Conservation (phyloP, 2,888 invertebrate species). For the Clostera curtula region DNA sequence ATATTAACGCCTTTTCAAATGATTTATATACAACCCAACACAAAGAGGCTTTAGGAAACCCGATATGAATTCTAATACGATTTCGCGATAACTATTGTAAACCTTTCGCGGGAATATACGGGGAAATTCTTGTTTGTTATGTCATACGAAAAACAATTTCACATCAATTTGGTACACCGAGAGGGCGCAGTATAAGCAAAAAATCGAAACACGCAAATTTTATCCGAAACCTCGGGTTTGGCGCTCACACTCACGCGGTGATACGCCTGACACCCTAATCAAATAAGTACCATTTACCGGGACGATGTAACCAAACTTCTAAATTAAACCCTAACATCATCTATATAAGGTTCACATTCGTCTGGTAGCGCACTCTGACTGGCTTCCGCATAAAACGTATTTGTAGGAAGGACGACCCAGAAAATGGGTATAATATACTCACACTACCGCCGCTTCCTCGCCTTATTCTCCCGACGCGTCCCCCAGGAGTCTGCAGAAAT, state of each 20-base stretch:
- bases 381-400: slow-evolving; percentile 75
- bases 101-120: slow-evolving; percentile 11
- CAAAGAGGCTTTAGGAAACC: slow-evolving; percentile 51
- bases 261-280: slow-evolving; percentile 75
- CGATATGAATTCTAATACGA: slow-evolving; percentile 61
- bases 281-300: slow-evolving; percentile 74
- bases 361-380: slow-evolving; percentile 39
- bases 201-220: slow-evolving; percentile 71
- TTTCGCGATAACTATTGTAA: slow-evolving; percentile 35
- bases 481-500: slow-evolving; percentile 70
- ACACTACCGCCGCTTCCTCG: slow-evolving; percentile 67
- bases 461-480: slow-evolving; percentile 65
- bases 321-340: slow-evolving; percentile 29
- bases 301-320: slow-evolving; percentile 21
- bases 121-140: slow-evolving; percentile 19
- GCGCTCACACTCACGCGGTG: slow-evolving; percentile 69
- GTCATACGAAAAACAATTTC: slow-evolving; percentile 34
- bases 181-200: slow-evolving; percentile 42
- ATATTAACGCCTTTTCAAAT: slow-evolving; percentile 54
- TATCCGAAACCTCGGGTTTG: slow-evolving; percentile 68
- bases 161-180: slow-evolving; percentile 34
- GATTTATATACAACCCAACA: slow-evolving; percentile 59
- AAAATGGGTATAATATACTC: slow-evolving; percentile 75
- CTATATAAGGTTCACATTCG: slow-evolving; percentile 35
- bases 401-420: slow-evolving; percentile 76